Evolutionary conservation across 2,888 invertebrate genomes (phyloP), one percentile per base, ranked within the genome.

Genomic region (Merodon equestris): DNA sequence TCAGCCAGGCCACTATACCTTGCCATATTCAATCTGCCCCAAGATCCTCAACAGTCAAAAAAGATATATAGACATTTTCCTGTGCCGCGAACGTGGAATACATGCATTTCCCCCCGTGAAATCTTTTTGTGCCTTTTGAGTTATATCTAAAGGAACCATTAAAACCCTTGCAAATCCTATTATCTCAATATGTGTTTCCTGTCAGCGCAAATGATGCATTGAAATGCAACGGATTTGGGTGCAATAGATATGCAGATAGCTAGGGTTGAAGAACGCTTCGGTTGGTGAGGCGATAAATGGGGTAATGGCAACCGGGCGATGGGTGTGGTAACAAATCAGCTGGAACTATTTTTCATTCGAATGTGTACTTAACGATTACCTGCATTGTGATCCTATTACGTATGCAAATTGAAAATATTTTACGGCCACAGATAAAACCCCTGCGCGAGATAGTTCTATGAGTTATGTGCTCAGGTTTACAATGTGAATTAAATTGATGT

Each of bases 151-250:
- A 58, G 60, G 66, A 60, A 72, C 48, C 66, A 72, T 72, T 76
- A 72, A 72, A 76, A 76, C 72, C 72, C 76, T 72, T 76, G 72
- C 76, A 76, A 66, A 76, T 76, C 66, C 76, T 66, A 72, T 76
- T 76, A 76, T 66, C 72, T 71, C 76, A 66, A 76, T 76, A 76
- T 76, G 76, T 76, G 76, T 76, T 76, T 76, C 76, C 76, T 72
- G 76, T 76, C 76, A 72, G 72, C 53, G 56, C 40, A 76, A 72
- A 76, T 76, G 76, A 76, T 76, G 76, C 71, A 76, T 76, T 76
- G 76, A 72, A 72, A 74, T 48, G 56, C 13, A 50, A 19, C 42
- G 42, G 42, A 42, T 47, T 51, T 17, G 15, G 27, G n/a, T 42
- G 12, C 48, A 13, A 10, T 12, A 13, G 27, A 3, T 14, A 45